These are phyloP conservation scores for Reinhardtius hippoglossoides DNA, from an alignment of 2,113 vertebrate species.

Conservation along the genomic window DNA sequence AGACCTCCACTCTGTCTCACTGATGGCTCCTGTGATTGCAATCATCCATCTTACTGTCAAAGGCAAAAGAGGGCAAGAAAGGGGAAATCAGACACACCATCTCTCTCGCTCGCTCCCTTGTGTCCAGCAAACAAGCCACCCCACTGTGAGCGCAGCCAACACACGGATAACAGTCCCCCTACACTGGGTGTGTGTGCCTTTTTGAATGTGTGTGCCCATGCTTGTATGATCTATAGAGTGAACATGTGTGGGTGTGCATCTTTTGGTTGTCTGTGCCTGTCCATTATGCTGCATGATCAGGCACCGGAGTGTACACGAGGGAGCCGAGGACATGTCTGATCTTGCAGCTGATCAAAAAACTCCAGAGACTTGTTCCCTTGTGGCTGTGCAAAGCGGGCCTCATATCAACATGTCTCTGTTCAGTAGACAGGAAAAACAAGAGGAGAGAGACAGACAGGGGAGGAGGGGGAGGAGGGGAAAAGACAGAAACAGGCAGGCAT, in stretches of 20 bases:
- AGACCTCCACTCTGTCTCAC: slow-evolving; percentile 81
- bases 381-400: slow-evolving; percentile 67
- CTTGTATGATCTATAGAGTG: slow-evolving; percentile 58
- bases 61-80: slow-evolving; percentile 68
- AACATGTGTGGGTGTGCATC: slow-evolving; percentile 74
- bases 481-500: slow-evolving; percentile 50
- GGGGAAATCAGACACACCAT: slow-evolving; percentile 76
- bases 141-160: slow-evolving; percentile 69
- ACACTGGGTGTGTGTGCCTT: slow-evolving; percentile 14
- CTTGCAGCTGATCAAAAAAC: slow-evolving; percentile 82
- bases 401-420: slow-evolving; percentile 82
- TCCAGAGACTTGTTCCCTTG: slow-evolving; percentile 76
- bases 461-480: slow-evolving; percentile 2
- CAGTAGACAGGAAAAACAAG: slow-evolving; percentile 80
- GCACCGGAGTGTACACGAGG: slow-evolving; percentile 71
- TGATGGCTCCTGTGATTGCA: slow-evolving; percentile 85
- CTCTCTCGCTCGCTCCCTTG: slow-evolving; percentile 68
- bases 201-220: slow-evolving; percentile 23
- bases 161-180: slow-evolving; percentile 51
- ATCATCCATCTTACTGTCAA: slow-evolving; percentile 86
- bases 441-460: slow-evolving; percentile 43
- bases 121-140: slow-evolving; percentile 78
- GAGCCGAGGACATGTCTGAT: slow-evolving; percentile 78
- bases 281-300: slow-evolving; percentile 79
- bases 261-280: slow-evolving; percentile 67